Conservation (phyloP, 1,140 invertebrate genomes). For the Drosophila ironensis region DNA sequence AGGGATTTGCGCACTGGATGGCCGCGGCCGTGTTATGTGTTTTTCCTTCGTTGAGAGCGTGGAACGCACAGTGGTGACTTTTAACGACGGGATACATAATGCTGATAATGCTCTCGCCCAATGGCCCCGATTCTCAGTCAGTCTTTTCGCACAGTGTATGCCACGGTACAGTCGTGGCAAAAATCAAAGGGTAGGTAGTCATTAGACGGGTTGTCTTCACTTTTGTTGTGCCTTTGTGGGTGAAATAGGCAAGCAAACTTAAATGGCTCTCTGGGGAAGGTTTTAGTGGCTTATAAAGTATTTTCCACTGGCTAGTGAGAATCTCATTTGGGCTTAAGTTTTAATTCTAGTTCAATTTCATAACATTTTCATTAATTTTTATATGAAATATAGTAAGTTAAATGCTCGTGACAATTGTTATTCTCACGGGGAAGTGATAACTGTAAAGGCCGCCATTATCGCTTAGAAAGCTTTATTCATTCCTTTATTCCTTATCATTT, state of each 20-base stretch:
- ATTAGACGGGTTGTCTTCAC: constrained; percentile 22
- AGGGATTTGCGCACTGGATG: constrained; percentile 79
- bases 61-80: constrained; percentile 72
- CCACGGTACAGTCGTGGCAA: constrained; percentile 50
- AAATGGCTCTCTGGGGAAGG: background rate
- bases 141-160: constrained; percentile 58
- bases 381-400: too few relatives aligned
- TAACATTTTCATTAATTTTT: too few relatives aligned
- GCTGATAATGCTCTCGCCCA: background rate
- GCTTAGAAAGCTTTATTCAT: too few relatives aligned
- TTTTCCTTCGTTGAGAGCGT: constrained; percentile 19
- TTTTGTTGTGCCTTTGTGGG: background rate
- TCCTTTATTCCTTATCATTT: too few relatives aligned
- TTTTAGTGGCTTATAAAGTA: background rate
- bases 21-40: constrained; percentile 37
- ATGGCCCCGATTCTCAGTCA: constrained; percentile 7
- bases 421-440: background rate
- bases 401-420: background rate
- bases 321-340: too few relatives aligned
- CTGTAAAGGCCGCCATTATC: background rate
- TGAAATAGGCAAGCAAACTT: background rate
- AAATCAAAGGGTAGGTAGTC: constrained; percentile 27
- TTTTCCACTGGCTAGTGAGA: too few relatives aligned
- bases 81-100: constrained; percentile 32
- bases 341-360: too few relatives aligned